Evolutionary conservation across 2,797 vertebrate species (phyloP), one percentile per base, ranked within the genome.

Genomic region (Picus viridis): DNA sequence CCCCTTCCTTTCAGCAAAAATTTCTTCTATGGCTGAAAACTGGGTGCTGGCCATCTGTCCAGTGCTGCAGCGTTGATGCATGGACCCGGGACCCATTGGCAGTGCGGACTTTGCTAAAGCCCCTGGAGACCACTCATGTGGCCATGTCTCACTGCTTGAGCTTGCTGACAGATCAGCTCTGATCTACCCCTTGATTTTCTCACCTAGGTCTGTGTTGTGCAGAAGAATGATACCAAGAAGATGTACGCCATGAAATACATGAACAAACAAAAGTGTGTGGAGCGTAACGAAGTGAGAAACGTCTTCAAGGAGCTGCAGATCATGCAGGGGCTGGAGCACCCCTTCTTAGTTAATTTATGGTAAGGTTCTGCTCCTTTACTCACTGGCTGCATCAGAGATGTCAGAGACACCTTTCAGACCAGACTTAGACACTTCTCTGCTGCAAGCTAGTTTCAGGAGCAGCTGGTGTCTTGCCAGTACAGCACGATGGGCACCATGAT

Each of bases 231-330:
- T 95, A 99, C 99, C 2, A 99, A 99, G 98, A 99, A 99, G 96
- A 99, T 99, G 99, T 99, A 99, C 0, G 99, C 99, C 54, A 99
- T 99, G 99, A 99, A 99, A 96, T 99, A 99, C 94, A 98, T 99
- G 99, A 99, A 99, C 97, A 99, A 99, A 96, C 98, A 98, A 3
- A 99, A 99, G 89, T 99, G 99, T 2, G 98, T 99, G 92, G 99
- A 99, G 88, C 98, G 99, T 10, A 99, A 99, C 2, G 99, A 99
- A 98, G 99, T 99, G 80, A 98, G 99, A 68, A 99, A 99, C 2
- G 99, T 99, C 88, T 98, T 99, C 96, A 99, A 99, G 91, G 99
- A 99, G 95, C 97, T 99, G 83, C 99, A 99, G 98, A 99, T 99
- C 93, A 99, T 99, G 99, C 98, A 99, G 97, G 99, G 98, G 59